Conservation (phyloP, 2,797 vertebrate genomes). For the Acomys russatus region DNA sequence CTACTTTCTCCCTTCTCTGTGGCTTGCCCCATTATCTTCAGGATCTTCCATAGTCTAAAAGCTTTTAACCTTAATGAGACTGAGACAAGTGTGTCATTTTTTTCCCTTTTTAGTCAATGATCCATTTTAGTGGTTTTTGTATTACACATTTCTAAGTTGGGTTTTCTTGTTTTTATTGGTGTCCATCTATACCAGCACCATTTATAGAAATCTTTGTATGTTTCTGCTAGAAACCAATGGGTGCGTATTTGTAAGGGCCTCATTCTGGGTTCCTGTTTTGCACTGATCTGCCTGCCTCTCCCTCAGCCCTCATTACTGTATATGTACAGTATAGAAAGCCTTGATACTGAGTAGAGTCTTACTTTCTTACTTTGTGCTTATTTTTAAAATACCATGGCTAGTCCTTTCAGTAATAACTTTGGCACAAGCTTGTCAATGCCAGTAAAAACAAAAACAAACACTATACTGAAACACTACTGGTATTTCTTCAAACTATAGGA, state of each 20-base stretch:
- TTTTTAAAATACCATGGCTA: not conserved
- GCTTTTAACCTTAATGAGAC: not conserved
- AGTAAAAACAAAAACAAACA: not conserved
- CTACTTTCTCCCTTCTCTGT: not conserved
- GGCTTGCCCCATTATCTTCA: not conserved
- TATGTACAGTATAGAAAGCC: not conserved
- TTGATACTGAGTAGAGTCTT: not conserved
- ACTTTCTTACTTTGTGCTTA: conserved; percentile 2
- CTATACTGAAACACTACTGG: not conserved
- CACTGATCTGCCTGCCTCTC: not conserved
- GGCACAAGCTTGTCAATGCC: conserved; percentile 14
- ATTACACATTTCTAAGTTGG: not conserved
- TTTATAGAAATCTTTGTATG: conserved; percentile 35
- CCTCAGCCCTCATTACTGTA: not conserved
- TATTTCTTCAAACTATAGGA: conserved; percentile 2
- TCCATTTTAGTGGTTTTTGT: not conserved
- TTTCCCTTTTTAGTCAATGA: not conserved
- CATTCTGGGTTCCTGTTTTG: not conserved
- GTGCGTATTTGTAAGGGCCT: not conserved
- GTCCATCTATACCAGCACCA: not conserved
- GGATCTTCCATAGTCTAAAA: not conserved
- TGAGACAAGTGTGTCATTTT: not conserved
- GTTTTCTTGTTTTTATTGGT: not conserved
- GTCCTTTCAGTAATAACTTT: conserved; percentile 35
- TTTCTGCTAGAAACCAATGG: not conserved